Evolutionary conservation across 2,888 invertebrate species (phyloP).

Genomic region (Megaustenia siamemsis): DNA sequence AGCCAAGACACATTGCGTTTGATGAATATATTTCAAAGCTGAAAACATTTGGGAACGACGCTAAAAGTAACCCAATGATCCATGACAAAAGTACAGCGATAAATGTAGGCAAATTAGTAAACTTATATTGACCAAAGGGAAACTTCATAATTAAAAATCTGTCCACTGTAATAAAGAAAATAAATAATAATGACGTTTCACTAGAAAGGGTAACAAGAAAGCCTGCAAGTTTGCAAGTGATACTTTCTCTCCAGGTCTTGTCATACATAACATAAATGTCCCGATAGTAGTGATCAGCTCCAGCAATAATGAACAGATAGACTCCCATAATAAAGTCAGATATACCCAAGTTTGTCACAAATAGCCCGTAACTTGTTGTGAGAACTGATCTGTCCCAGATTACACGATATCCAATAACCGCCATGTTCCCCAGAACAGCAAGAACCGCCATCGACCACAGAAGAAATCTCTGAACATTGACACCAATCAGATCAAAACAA

Average conservation of each 20-base stretch:
- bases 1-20: constrained; percentile 7
- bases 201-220: constrained; percentile 79
- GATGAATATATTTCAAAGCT: neutral
- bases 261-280: constrained; percentile 69
- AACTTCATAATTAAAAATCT: constrained; percentile 83
- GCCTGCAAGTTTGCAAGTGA: constrained; percentile 78
- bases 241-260: constrained; percentile 75
- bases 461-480: constrained; percentile 65
- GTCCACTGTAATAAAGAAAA: constrained; percentile 84
- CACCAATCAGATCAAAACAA: constrained; percentile 73
- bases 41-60: neutral
- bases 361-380: constrained; percentile 49
- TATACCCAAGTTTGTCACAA: constrained; percentile 73
- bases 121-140: constrained; percentile 79
- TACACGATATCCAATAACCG: constrained; percentile 38
- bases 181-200: constrained; percentile 77
- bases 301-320: constrained; percentile 73
- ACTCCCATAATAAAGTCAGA: constrained; percentile 75
- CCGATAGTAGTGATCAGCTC: constrained; percentile 70
- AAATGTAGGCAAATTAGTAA: constrained; percentile 16
- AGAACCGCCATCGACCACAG: constrained; percentile 61
- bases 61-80: constrained; percentile 1
- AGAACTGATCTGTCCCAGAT: constrained; percentile 56
- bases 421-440: constrained; percentile 42
- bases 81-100: constrained; percentile 66